Evolutionary conservation across 2,888 invertebrate species (phyloP), one percentile per base, ranked within the genome.

Genomic region (Lepidocyrtinus sp.): DNA sequence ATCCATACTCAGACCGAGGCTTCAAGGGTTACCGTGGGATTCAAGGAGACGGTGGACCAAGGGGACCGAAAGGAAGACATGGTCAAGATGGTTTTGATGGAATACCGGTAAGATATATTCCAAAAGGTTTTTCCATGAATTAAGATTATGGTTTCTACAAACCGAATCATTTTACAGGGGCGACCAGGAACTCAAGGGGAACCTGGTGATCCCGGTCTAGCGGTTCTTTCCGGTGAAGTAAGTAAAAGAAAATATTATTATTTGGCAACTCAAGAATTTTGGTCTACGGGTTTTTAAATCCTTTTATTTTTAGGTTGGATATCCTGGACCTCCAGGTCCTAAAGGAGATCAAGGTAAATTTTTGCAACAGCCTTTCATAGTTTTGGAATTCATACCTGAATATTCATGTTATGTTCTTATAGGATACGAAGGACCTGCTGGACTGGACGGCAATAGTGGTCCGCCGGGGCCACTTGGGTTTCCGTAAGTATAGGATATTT

Each of bases 361-460:
- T n/a, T n/a, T n/a, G n/a, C n/a, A n/a, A n/a, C n/a, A n/a, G n/a
- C n/a, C n/a, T n/a, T n/a, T n/a, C n/a, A n/a, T n/a, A n/a, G n/a
- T n/a, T n/a, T n/a, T n/a, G n/a, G n/a, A n/a, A n/a, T n/a, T n/a
- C n/a, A n/a, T n/a, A n/a, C n/a, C n/a, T n/a, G n/a, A n/a, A n/a
- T n/a, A n/a, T n/a, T n/a, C n/a, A n/a, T n/a, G n/a, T n/a, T n/a
- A n/a, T n/a, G n/a, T n/a, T n/a, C n/a, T n/a, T n/a, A n/a, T 87
- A 21, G 90, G 90, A 24, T 87, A 88, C 81, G 86, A 87, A 81
- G 90, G 90, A 12, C 88, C 87, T 63, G 88, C 88, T 63, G 93
- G 93, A 15, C 82, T 88, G 19, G 86, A 89, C 59, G 94, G 94
- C 27, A 80, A 87, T 2, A 89, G 89, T 15, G 90, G 90, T 36